Percentiles rank a stretch among this genome's conserved stretches.
Evolutionary conservation across 2,888 invertebrate genomes (phyloP).

Genomic region (Cremastobaeus sp.): DNA sequence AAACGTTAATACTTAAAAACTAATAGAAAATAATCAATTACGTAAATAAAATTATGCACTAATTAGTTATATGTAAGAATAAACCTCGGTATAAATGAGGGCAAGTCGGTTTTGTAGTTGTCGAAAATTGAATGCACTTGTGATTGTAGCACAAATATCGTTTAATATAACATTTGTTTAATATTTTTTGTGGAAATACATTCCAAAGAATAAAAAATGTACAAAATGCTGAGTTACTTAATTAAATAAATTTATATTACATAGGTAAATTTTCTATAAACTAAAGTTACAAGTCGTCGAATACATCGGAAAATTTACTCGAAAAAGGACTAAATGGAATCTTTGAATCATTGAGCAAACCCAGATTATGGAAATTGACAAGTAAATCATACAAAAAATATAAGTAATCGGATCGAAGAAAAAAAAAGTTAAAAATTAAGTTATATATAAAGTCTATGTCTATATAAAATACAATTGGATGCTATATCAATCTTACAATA

Average conservation of each 20-base stretch:
- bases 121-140: not conserved
- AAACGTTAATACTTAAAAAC: slow-evolving; percentile 5
- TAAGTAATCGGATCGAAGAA: not conserved
- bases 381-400: slow-evolving; percentile 13
- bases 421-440: not conserved
- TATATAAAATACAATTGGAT: slow-evolving; percentile 43
- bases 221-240: slow-evolving; percentile 24
- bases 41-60: slow-evolving; percentile 1
- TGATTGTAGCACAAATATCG: slow-evolving; percentile 21
- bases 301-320: not conserved
- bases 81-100: not conserved
- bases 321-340: slow-evolving; percentile 6
- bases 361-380: slow-evolving; percentile 42
- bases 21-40: not conserved
- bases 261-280: slow-evolving; percentile 10
- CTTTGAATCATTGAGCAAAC: slow-evolving; percentile 44
- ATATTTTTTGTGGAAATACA: not conserved
- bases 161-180: slow-evolving; percentile 37
- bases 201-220: slow-evolving; percentile 5
- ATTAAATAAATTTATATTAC: slow-evolving; percentile 25
- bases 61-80: not conserved
- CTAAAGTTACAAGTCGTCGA: not conserved
- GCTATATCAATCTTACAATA: slow-evolving; percentile 44
- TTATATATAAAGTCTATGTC: slow-evolving; percentile 2
- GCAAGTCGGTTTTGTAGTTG: not conserved